A percentile compares a stretch with the other conserved stretches of the same genome.
Conservation (phyloP, 2,113 vertebrate genomes). For the Murina feae region DNA sequence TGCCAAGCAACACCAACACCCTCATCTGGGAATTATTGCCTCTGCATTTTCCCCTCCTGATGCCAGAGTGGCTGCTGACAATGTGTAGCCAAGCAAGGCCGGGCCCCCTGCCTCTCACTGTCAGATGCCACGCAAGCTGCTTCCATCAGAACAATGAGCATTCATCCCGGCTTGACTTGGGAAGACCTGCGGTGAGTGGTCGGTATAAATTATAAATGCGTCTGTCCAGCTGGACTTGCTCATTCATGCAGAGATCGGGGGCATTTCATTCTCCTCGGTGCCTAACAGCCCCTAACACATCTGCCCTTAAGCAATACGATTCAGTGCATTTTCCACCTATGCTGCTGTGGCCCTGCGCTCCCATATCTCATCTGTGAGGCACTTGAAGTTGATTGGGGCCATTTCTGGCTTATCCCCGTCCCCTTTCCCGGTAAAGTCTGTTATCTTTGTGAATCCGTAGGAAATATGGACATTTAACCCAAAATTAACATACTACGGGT, state of each 20-base stretch:
- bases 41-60: conserved; percentile 57
- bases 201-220: conserved; percentile 95
- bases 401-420: neutral
- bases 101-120: conserved; percentile 57
- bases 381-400: neutral
- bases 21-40: conserved; percentile 70
- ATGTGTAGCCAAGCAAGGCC: conserved; percentile 64
- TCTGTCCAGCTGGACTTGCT: conserved; percentile 91
- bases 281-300: conserved; percentile 68
- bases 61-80: conserved; percentile 64
- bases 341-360: neutral
- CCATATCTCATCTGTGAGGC: neutral
- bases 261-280: conserved; percentile 77
- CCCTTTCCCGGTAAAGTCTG: neutral
- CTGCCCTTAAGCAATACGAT: conserved; percentile 56
- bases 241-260: conserved; percentile 91
- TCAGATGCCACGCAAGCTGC: conserved; percentile 76
- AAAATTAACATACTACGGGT: neutral
- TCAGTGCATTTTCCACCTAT: conserved; percentile 57
- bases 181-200: conserved; percentile 87
- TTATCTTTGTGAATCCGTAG: neutral
- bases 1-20: conserved; percentile 42
- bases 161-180: conserved; percentile 86
- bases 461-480: neutral
- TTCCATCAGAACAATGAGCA: conserved; percentile 91